Evolutionary conservation across 1,140 invertebrate genomes (phyloP).

Genomic region (Drosophila sechellia): DNA sequence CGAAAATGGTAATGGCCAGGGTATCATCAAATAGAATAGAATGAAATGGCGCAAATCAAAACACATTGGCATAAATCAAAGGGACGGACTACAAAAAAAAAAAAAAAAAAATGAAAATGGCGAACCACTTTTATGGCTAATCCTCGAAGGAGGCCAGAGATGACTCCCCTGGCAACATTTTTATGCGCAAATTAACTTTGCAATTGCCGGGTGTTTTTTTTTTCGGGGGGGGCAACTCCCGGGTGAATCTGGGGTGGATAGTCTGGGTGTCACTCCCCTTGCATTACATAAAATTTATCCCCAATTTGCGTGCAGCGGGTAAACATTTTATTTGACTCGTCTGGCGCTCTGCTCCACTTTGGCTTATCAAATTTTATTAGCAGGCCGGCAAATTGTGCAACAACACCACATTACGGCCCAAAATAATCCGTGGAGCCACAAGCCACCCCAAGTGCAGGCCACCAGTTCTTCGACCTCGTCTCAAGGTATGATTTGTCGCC

Average conservation of each 20-base stretch:
- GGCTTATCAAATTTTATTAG: conserved; percentile 83
- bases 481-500: conserved; percentile 73
- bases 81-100: conserved; percentile 15
- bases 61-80: conserved; percentile 78
- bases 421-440: conserved; percentile 47
- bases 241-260: conserved; percentile 7
- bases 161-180: conserved; percentile 69
- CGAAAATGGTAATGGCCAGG: conserved; percentile 11
- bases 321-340: conserved; percentile 73
- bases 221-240: not conserved
- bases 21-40: conserved; percentile 74
- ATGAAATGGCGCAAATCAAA: conserved; percentile 80
- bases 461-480: conserved; percentile 43
- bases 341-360: conserved; percentile 66
- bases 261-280: conserved; percentile 58
- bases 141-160: conserved; percentile 51
- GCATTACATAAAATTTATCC: conserved; percentile 78
- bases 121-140: conserved; percentile 72
- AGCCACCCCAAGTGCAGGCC: conserved; percentile 51
- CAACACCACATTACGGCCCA: conserved; percentile 46
- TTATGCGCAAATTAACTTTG: conserved; percentile 80
- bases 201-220: conserved; percentile 36
- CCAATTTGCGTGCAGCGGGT: conserved; percentile 81
- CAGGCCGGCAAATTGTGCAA: conserved; percentile 78
- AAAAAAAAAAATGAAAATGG: conserved; percentile 9